Evolutionary conservation across 1,140 invertebrate genomes (phyloP), one percentile per base, ranked within the genome.

Genomic region (Diplogasteroides magnus): DNA sequence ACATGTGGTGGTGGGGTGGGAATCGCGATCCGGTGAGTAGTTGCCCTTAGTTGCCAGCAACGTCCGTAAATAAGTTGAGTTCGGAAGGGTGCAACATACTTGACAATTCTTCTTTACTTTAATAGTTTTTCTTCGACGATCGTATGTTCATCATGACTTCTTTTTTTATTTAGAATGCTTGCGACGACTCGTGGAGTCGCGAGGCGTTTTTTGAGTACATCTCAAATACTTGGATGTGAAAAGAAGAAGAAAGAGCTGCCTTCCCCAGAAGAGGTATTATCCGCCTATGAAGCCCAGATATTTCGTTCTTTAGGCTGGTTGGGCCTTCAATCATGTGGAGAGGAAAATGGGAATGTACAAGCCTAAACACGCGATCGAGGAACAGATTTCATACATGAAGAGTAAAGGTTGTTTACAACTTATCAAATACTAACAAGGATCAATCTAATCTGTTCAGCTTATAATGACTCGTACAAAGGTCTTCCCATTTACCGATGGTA

Each of bases 331-430:
- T 64, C 68, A 80, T 64, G 70, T 83, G 1, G 81, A 81, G 56
- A 72, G 60, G 31, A 82, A 82, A 64, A 74, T 74, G 31, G 78
- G 80, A 1, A 48, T 83, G 26, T 70, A 80, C n/a, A 81, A 82
- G 57, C 80, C 80, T 1, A n/a, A 64, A 14, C 80, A 82, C 64
- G 75, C 79, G 15, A 61, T 82, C 1, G 81, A 82, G 14, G 81
- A 81, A 48, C 78, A 80, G 61, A 71, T 77, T 31, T 62, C 72
- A 19, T 80, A 80, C 61, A 80, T 80, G 78, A 71, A 76, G 29
- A 80, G 78, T 65, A 60, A 80, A 78, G 77, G 78, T 80, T 11
- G 0, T 15, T 69, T 23, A 29, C 3, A 11, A 14, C 15, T 29
- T 13, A 29, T 37, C 64, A 15, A 28, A 13, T 28, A 25, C 60